Base-by-base conservation (phyloP, 2,888 invertebrate genomes). In the Griposia aprilina region DNA sequence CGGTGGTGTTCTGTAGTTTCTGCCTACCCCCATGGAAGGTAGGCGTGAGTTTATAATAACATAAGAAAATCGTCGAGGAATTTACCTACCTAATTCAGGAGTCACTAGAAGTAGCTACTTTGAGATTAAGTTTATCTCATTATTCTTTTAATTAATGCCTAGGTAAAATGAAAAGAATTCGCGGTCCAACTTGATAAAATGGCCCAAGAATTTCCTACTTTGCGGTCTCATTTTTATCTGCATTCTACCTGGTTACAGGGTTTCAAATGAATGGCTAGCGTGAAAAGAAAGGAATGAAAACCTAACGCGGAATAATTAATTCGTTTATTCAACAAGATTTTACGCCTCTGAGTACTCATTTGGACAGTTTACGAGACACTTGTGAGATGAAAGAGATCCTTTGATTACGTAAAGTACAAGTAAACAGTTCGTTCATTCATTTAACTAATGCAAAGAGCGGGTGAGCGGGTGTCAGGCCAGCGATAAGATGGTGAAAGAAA, bases 401-500 rank as follows among this genome's bases (percentile, higher is more conserved):
- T 65, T 83, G 74, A 77, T 81, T 77, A 77, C 41, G 60, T 63
- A 65, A 78, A 69, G 70, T 55, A 63, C 45, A 71, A 70, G 74
- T 67, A 76, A 79, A 86, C 82, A 82, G 65, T 68, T 83, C 66
- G 36, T 80, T 82, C 83, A 76, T 86, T 88, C 76, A 83, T 87
- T 74, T 65, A 82, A 84, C 71, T 81, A 81, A 80, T 83, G 82
- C 76, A 83, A 85, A 80, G 76, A 83, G 80, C 36, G 80, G 73
- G 81, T 88, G 82, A 83, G 78, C 60, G 82, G 74, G 83, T 89
- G 85, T 76, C 81, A 78, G 62, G 36, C 57, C 77, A 81, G 45
- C 83, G 88, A 90, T 88, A 90, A 87, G 84, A 86, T 76, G 83
- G 52, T 80, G 75, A 89, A 88, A 83, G 85, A 80, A 88, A 89